phyloP scores from a whole-genome alignment of 2,888 invertebrate genomes.

The Baccha elongata region DNA sequence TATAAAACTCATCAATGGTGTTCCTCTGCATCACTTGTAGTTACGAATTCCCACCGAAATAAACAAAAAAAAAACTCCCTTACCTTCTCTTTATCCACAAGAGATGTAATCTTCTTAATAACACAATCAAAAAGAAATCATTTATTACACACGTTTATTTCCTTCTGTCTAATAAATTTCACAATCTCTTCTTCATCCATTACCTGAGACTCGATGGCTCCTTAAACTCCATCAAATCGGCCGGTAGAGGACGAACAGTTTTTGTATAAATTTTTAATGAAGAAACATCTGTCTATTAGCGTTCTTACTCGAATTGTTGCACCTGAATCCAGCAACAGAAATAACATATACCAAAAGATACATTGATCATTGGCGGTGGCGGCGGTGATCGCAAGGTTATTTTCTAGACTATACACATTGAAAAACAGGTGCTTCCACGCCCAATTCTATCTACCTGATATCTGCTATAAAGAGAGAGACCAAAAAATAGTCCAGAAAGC shows the following conservation, averaged over 20 bases:
- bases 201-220: conserved; percentile 63
- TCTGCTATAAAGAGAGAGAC: conserved; percentile 1
- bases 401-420: conserved; percentile 24
- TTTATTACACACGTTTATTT: conserved; percentile 44
- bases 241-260: background rate
- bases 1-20: conserved; percentile 17
- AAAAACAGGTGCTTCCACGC: conserved; percentile 63
- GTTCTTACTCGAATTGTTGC: conserved; percentile 65
- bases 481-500: background rate
- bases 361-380: background rate
- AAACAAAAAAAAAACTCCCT: background rate
- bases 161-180: conserved; percentile 67
- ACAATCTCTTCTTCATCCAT: conserved; percentile 15
- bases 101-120: conserved; percentile 27
- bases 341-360: conserved; percentile 13
- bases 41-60: conserved; percentile 41
- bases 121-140: conserved; percentile 45
- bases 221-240: background rate
- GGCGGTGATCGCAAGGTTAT: conserved; percentile 55
- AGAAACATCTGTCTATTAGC: conserved; percentile 72
- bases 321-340: conserved; percentile 64
- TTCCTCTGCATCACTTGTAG: conserved; percentile 24
- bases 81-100: conserved; percentile 3
- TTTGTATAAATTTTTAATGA: background rate
- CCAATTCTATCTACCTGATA: conserved; percentile 26